Conservation (phyloP, 2,113 vertebrate genomes). For the Clarias batrachus region DNA sequence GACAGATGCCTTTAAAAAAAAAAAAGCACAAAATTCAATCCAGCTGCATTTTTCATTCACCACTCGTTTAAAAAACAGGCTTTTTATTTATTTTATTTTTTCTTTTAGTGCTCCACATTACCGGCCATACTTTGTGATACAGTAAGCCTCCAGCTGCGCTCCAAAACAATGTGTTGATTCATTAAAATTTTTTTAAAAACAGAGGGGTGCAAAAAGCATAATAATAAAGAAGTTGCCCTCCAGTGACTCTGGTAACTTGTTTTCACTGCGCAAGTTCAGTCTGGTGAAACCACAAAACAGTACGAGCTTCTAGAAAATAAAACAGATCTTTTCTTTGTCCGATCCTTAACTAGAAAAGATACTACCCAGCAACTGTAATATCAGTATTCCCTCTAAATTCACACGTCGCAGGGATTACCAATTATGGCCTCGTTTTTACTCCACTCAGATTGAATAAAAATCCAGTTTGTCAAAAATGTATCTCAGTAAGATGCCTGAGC, state of each 20-base stretch:
- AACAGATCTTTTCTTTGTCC: neutral
- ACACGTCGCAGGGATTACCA: neutral
- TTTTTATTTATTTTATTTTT: neutral
- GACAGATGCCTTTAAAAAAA: neutral
- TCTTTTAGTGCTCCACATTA: neutral
- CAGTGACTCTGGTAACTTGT: neutral
- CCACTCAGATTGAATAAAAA: neutral
- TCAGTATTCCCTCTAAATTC: neutral
- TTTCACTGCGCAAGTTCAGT: neutral
- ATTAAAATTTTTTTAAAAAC: neutral
- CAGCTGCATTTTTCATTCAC: neutral
- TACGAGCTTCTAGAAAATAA: neutral
- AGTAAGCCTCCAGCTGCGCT: neutral
- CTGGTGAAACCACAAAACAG: neutral
- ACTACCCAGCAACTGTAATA: neutral
- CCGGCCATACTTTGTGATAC: neutral
- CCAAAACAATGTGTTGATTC: neutral
- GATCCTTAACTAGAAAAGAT: neutral
- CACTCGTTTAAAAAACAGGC: neutral
- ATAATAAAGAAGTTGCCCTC: neutral
- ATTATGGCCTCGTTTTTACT: neutral
- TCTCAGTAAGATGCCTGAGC: no score
- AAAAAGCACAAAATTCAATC: conserved; percentile 5
- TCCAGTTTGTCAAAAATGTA: neutral
- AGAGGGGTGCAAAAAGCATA: neutral